A percentile compares a stretch with the other conserved stretches of the same genome.
These are phyloP conservation scores for Cliona cf. orientalis DNA, from an alignment of 37 sponge, comb jelly and placozoan species.

Conservation along the genomic window DNA sequence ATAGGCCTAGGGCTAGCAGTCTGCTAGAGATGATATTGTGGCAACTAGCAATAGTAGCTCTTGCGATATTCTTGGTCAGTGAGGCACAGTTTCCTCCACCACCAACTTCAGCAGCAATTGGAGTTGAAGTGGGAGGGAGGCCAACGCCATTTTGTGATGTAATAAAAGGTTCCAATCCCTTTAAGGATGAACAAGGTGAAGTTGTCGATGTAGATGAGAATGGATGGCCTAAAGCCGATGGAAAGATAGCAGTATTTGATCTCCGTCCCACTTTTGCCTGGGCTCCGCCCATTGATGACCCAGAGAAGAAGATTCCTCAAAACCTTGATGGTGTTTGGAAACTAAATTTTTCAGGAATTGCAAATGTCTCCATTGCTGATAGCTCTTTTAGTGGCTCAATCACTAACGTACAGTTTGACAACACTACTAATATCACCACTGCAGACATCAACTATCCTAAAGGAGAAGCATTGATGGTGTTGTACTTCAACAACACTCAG, in stretches of 20 bases:
- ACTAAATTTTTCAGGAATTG: conserved; percentile 7
- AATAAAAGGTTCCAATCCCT: conserved; percentile 7
- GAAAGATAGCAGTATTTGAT: conserved; percentile 22
- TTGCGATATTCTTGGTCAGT: too few species aligned
- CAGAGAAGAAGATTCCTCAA: conserved; percentile 14
- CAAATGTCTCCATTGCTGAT: conserved; percentile 4
- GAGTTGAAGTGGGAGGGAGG: conserved; percentile 17
- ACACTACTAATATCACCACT: conserved; percentile 14
- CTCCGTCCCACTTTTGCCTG: conserved; percentile 32
- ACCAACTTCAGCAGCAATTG: conserved; percentile 12
- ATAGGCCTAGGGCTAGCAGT: too few species aligned
- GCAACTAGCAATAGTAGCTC: too few species aligned
- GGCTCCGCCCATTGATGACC: conserved; percentile 38
- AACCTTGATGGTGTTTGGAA: conserved; percentile 11
- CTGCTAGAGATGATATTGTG: too few species aligned
- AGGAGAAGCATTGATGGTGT: conserved; percentile 29
- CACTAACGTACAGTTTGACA: conserved; percentile 21
- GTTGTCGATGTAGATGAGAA: conserved; percentile 1
- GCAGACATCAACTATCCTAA: conserved; percentile 21
- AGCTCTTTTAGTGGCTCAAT: conserved; percentile 17
- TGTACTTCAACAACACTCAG: conserved; percentile 29
- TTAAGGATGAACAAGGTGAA: conserved; percentile 2
- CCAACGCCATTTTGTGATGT: conserved; percentile 26
- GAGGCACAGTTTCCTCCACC: conserved; percentile 15
- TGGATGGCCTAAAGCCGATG: conserved; percentile 37